Evolutionary conservation across 1,140 invertebrate species (phyloP).

Genomic region (Diorhabda elongata): DNA sequence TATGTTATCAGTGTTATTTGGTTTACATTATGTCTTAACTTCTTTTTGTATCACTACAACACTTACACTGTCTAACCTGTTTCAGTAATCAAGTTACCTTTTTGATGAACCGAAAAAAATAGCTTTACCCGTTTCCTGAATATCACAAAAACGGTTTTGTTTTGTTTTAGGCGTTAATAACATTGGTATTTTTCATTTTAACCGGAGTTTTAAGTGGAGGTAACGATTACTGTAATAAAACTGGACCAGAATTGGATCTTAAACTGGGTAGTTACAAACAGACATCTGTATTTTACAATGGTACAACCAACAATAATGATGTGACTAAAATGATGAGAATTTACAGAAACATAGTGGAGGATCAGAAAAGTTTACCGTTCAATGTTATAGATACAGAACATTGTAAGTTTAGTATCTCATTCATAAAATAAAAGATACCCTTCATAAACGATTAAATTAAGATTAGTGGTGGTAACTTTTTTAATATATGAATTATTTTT

Average conservation of each 20-base stretch:
- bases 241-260: slow-evolving; percentile 27
- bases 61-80: no score
- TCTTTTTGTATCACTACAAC: no score
- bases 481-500: slow-evolving; percentile 10
- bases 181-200: slow-evolving; percentile 25
- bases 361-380: slow-evolving; percentile 20
- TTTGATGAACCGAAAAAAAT: no score
- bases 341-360: slow-evolving; percentile 24
- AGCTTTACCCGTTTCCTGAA: no score
- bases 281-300: slow-evolving; percentile 32
- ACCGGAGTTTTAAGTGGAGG: slow-evolving; percentile 25
- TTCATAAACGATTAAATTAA: background rate
- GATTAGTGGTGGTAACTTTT: background rate
- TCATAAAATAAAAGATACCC: background rate
- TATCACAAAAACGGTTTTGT: background rate
- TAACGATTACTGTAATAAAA: slow-evolving; percentile 16
- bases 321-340: slow-evolving; percentile 18
- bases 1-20: no score
- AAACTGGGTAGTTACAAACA: slow-evolving; percentile 32
- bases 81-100: no score
- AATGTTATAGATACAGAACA: slow-evolving; percentile 29
- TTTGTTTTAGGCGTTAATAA: slow-evolving; percentile 26
- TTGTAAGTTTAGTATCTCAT: slow-evolving; percentile 11
- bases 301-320: slow-evolving; percentile 9
- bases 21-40: no score